Percentiles rank a stretch among this genome's conserved stretches.
These are phyloP conservation scores for Arothron firmamentum DNA, from an alignment of 2,113 vertebrate genomes.

Conservation along the genomic window DNA sequence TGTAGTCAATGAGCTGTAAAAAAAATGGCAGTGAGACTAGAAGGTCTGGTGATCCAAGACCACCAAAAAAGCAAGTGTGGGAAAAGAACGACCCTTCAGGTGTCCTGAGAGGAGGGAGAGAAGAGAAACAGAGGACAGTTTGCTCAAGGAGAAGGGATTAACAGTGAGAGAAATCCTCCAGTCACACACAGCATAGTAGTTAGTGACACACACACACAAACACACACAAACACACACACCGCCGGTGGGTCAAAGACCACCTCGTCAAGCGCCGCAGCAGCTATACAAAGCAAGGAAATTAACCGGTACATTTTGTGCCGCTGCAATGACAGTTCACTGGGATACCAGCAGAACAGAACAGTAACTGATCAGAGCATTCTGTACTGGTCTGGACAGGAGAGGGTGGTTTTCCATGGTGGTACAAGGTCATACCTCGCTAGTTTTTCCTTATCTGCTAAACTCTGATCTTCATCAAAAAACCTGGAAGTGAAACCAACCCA, in stretches of 20 bases:
- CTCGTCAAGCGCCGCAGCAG: slow-evolving; percentile 38
- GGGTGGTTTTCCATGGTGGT: slow-evolving; percentile 38
- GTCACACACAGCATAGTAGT: slow-evolving; percentile 36
- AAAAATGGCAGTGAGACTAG: slow-evolving; percentile 44
- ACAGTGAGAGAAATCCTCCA: slow-evolving; percentile 20
- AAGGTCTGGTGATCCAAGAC: slow-evolving; percentile 50
- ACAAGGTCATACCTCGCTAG: slow-evolving; percentile 82
- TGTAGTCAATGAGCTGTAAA: slow-evolving; percentile 31
- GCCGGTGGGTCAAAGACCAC: slow-evolving; percentile 4
- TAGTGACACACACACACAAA: slow-evolving; percentile 37
- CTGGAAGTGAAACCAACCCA: slow-evolving; percentile 81
- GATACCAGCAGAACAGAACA: slow-evolving; percentile 30
- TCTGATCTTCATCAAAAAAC: slow-evolving; percentile 89
- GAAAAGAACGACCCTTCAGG: slow-evolving; percentile 57
- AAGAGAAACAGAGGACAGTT: slow-evolving; percentile 48
- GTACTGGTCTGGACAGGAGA: slow-evolving; percentile 40
- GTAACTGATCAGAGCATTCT: slow-evolving; percentile 42
- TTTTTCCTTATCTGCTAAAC: slow-evolving; percentile 91
- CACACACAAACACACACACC: slow-evolving; percentile 8
- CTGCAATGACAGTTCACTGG: slow-evolving; percentile 32
- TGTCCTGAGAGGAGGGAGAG: slow-evolving; percentile 52
- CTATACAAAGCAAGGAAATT: slow-evolving; percentile 3
- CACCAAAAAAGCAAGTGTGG: slow-evolving; percentile 50
- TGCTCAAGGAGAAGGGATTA: slow-evolving; percentile 47
- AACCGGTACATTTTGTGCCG: slow-evolving; percentile 16